These are phyloP conservation scores for Chironomus striatipennis DNA, from an alignment of 1,140 invertebrate species.

Conservation along the genomic window DNA sequence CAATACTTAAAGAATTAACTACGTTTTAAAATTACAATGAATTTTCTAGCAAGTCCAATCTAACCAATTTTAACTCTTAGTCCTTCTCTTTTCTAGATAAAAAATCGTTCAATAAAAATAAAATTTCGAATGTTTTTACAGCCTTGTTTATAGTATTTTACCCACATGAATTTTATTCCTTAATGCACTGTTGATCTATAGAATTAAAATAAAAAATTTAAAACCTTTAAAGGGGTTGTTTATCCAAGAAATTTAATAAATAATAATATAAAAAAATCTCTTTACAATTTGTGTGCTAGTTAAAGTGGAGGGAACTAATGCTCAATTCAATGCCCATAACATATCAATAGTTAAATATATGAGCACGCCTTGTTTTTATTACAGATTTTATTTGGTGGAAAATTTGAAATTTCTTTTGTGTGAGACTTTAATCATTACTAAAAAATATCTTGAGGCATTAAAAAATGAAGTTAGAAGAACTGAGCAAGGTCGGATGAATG, in stretches of 20 bases:
- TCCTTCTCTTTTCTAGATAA: no score
- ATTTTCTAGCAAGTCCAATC: no score
- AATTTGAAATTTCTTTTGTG: not conserved
- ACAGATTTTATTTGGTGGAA: conserved; percentile 22
- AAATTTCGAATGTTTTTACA: not conserved
- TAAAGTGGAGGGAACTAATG: not conserved
- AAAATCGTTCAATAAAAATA: no score
- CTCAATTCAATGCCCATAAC: not conserved
- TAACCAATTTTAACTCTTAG: no score
- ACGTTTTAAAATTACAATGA: no score
- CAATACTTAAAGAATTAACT: no score
- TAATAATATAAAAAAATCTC: conserved; percentile 9
- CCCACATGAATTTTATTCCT: conserved; percentile 1
- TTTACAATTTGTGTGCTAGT: not conserved
- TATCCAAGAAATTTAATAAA: not conserved
- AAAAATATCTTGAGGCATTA: not conserved
- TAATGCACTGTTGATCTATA: conserved; percentile 1
- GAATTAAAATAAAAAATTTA: not conserved
- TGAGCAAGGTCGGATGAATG: not conserved
- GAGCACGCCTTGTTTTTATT: conserved; percentile 18
- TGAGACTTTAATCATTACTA: not conserved
- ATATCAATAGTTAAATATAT: no score
- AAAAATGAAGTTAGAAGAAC: not conserved
- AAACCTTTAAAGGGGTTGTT: not conserved
- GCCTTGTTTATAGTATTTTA: conserved; percentile 15